A percentile compares a stretch with the other conserved stretches of the same genome.
Conservation (phyloP, 2,888 invertebrate species). For the Dynastes tityus region DNA sequence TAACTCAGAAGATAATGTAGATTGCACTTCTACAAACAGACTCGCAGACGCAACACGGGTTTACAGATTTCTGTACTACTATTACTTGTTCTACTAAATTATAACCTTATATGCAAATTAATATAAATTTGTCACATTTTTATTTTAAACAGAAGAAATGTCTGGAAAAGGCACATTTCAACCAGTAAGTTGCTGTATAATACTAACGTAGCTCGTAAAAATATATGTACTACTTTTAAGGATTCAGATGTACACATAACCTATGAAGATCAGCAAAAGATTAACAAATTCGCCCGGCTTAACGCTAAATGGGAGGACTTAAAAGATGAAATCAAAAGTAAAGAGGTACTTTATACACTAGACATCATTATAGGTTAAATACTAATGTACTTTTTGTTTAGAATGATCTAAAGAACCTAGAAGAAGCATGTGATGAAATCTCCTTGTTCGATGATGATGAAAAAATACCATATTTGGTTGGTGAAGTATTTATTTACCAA, state of each 20-base stretch:
- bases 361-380: neutral
- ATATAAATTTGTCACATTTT: conserved; percentile 5
- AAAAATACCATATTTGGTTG: conserved; percentile 87
- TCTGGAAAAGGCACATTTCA: conserved; percentile 80
- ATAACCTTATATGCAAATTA: conserved; percentile 46
- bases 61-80: neutral
- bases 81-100: neutral
- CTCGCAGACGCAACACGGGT: no score
- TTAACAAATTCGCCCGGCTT: conserved; percentile 95
- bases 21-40: neutral
- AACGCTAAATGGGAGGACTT: conserved; percentile 94
- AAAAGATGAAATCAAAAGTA: conserved; percentile 88
- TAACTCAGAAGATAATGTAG: no score
- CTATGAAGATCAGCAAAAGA: conserved; percentile 97
- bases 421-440: conserved; percentile 93
- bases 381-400: conserved; percentile 64
- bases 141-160: conserved; percentile 53
- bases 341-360: conserved; percentile 74
- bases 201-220: conserved; percentile 30
- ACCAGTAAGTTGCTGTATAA: conserved; percentile 73
- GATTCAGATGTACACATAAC: conserved; percentile 95
- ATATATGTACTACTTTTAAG: conserved; percentile 67
- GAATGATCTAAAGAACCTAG: conserved; percentile 92
- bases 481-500: conserved; percentile 91
- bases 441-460: conserved; percentile 84